phyloP scores from a whole-genome alignment of 2,888 invertebrate species.

The Tenthredo amoena region DNA sequence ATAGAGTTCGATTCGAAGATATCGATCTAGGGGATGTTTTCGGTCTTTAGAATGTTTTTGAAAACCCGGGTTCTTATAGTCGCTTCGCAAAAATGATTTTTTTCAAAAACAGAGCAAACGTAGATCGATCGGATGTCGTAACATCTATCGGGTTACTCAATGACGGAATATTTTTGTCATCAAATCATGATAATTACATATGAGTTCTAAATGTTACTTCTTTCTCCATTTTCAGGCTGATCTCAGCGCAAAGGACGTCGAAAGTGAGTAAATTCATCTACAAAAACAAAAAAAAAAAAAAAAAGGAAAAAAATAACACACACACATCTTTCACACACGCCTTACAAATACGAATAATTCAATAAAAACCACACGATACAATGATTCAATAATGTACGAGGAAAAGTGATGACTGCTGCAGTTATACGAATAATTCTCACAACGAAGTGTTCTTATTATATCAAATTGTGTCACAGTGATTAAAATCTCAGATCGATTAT shows the following conservation, averaged over 20 bases:
- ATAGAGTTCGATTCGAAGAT: neutral
- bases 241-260: conserved; percentile 92
- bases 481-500: neutral
- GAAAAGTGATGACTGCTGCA: conserved; percentile 10
- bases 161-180: neutral
- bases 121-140: neutral
- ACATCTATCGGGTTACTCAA: neutral
- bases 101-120: neutral
- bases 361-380: neutral
- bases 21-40: neutral
- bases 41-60: neutral
- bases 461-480: conserved; percentile 18
- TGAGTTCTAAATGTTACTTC: conserved; percentile 26
- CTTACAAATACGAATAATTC: neutral
- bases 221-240: conserved; percentile 86
- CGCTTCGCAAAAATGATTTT: neutral
- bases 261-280: conserved; percentile 86
- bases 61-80: neutral
- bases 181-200: neutral
- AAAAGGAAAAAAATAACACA: conserved; percentile 12
- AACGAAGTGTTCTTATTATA: neutral
- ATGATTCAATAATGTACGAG: neutral
- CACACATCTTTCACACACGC: neutral
- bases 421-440: neutral
- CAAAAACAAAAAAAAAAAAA: conserved; percentile 3